Conservation (phyloP, 2,113 vertebrate genomes). For the Sula dactylatra region DNA sequence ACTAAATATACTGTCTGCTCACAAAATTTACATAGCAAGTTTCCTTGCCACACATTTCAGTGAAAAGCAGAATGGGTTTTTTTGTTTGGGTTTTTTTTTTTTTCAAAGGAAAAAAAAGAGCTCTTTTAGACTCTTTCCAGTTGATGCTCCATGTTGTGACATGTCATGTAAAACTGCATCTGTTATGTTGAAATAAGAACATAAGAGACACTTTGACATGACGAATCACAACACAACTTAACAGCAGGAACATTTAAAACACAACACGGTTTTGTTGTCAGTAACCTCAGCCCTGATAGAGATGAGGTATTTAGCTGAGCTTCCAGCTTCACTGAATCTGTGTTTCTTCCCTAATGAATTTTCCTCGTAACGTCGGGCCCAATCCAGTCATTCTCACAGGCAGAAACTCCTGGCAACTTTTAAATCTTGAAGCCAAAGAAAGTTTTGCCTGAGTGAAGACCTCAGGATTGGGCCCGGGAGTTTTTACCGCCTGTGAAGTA, state of each 20-base stretch:
- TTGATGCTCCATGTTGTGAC: slow-evolving; percentile 46
- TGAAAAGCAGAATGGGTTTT: neutral
- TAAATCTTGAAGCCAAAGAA: neutral
- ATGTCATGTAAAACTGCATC: slow-evolving; percentile 43
- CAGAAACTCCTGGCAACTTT: neutral
- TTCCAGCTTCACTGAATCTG: neutral
- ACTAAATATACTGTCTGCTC: neutral
- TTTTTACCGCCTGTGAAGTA: slow-evolving; percentile 67
- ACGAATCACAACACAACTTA: neutral
- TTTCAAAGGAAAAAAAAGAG: neutral
- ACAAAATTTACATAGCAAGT: neutral
- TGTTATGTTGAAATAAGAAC: neutral
- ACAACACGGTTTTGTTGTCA: neutral
- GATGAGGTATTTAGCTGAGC: neutral
- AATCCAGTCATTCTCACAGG: rapidly evolving
- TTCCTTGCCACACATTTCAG: neutral
- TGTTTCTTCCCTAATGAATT: neutral
- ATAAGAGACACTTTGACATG: slow-evolving; percentile 9
- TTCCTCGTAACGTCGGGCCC: neutral
- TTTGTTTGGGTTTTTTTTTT: neutral
- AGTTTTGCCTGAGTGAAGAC: neutral
- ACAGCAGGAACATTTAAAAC: neutral
- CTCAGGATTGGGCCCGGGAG: slow-evolving; percentile 40
- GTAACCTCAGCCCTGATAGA: neutral
- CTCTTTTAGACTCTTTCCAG: neutral